These are phyloP conservation scores for Diaperis boleti DNA, from an alignment of 2,888 invertebrate genomes.

Conservation along the genomic window DNA sequence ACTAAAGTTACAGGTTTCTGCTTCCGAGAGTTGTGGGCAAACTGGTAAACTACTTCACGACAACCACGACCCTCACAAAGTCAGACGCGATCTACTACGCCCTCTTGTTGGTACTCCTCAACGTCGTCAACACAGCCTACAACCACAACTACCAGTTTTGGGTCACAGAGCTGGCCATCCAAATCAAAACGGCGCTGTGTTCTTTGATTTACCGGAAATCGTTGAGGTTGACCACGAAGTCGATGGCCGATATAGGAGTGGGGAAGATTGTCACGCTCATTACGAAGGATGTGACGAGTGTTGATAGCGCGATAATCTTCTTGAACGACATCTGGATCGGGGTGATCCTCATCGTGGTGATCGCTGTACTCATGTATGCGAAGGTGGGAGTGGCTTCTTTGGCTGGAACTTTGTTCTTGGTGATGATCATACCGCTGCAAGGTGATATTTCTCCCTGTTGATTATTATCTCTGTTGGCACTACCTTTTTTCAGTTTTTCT, in stretches of 20 bases:
- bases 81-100: slow-evolving; percentile 79
- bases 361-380: slow-evolving; percentile 75
- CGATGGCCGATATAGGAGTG: slow-evolving; percentile 78
- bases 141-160: slow-evolving; percentile 84
- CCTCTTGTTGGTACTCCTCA: slow-evolving; percentile 76
- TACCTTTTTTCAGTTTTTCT: slow-evolving; percentile 69
- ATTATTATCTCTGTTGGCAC: slow-evolving; percentile 53
- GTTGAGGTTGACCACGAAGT: slow-evolving; percentile 62
- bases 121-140: slow-evolving; percentile 75
- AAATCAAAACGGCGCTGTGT: slow-evolving; percentile 80
- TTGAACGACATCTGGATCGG: slow-evolving; percentile 83
- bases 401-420: slow-evolving; percentile 49
- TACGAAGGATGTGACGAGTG: slow-evolving; percentile 90
- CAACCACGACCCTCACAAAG: slow-evolving; percentile 9
- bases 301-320: slow-evolving; percentile 89
- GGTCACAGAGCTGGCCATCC: slow-evolving; percentile 70
- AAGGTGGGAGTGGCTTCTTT: slow-evolving; percentile 68
- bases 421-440: slow-evolving; percentile 60
- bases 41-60: slow-evolving; percentile 71
- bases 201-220: slow-evolving; percentile 84
- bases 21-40: slow-evolving; percentile 69
- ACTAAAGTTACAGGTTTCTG: slow-evolving; percentile 33
- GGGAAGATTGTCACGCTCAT: slow-evolving; percentile 86
- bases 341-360: slow-evolving; percentile 68
- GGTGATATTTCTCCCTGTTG: slow-evolving; percentile 53